Conservation (phyloP, 2,113 vertebrate genomes). For the Tychaedon coryphoeus region DNA sequence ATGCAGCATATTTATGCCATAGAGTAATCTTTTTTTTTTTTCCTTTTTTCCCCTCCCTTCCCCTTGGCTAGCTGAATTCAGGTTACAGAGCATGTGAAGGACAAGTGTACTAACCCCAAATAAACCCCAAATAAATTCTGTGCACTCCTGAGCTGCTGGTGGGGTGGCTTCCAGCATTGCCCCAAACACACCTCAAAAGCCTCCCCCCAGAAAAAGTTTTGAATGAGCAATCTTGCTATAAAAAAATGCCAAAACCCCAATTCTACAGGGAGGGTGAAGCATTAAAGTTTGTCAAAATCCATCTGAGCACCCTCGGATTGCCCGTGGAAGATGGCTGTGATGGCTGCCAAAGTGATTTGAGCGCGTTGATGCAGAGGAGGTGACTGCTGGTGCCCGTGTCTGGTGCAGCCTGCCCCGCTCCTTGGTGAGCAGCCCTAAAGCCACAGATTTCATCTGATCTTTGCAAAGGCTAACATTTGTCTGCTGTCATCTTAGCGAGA, state of each 20-base stretch:
- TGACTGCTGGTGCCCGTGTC: conserved; percentile 67
- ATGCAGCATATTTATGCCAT: conserved; percentile 69
- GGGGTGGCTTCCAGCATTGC: background rate
- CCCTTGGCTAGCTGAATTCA: conserved; percentile 6
- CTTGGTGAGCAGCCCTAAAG: conserved; percentile 89
- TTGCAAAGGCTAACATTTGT: conserved; percentile 99
- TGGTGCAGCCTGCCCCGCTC: conserved; percentile 73
- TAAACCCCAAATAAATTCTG: background rate
- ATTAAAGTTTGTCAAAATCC: conserved; percentile 78
- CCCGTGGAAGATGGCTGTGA: conserved; percentile 56
- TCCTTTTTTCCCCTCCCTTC: background rate
- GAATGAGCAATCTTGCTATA: background rate
- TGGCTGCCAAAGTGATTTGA: conserved; percentile 71
- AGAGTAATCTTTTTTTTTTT: conserved; percentile 32
- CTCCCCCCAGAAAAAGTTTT: background rate
- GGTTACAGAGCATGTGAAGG: background rate
- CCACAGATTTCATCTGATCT: conserved; percentile 98
- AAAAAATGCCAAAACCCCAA: background rate
- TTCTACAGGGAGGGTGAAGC: background rate
- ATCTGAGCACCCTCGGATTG: conserved; percentile 67
- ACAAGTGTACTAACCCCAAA: background rate
- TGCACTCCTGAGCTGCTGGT: background rate
- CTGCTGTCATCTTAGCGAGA: conserved; percentile 98
- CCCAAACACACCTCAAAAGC: background rate
- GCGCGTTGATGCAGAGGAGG: conserved; percentile 60